Base-by-base conservation (phyloP, 1,140 invertebrate species). In the Ceratoteleas bidentatus region DNA sequence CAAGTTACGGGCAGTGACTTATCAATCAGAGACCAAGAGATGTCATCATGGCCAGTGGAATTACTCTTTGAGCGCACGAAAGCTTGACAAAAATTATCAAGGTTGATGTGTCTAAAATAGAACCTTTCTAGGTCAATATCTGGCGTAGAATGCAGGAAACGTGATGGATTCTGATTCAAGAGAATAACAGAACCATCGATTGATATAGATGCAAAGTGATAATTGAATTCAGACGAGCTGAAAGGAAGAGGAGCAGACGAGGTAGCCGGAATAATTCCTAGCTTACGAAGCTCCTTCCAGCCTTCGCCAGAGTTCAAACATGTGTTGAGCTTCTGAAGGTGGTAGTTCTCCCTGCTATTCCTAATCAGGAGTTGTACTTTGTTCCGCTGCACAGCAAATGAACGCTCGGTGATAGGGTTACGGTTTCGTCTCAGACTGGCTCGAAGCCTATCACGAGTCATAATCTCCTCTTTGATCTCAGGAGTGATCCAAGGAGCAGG, bases 401-500 rank as follows among this genome's bases (percentile, higher is more conserved):
- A 5, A 5, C 13, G 5, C 10, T 3, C 13, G 15, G 14, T 49
- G 3, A 6, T 9, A 15, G 47, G 15, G 16, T 6, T 53, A 24
- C 34, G 53, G 15, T n/a, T 56, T n/a, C 53, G n/a, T 38, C 53
- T 56, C 10, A 56, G 9, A 7, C 53, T 32, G 14, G 6, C 1
- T 2, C 53, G 53, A 13, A n/a, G 14, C 4, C 53, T 13, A 56
- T 56, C 14, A 10, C 50, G 6, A 1, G 33, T 5, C 2, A 0
- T 10, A 11, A 53, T 53, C n/a, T 53, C 50, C 6, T 15, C 53
- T 38, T 56, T 34, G 7, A 56, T 36, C 6, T 9, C n/a, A 2
- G 9, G 53, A 4, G 50, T 36, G 2, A 56, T 56, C 53, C 53
- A 56, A 5, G 34, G 53, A 13, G 53, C 53, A 3, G 53, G 53